Percentiles rank a stretch among this genome's conserved stretches.
Evolutionary conservation across 2,113 vertebrate species (phyloP).

Genomic region (Brachirus orientalis): DNA sequence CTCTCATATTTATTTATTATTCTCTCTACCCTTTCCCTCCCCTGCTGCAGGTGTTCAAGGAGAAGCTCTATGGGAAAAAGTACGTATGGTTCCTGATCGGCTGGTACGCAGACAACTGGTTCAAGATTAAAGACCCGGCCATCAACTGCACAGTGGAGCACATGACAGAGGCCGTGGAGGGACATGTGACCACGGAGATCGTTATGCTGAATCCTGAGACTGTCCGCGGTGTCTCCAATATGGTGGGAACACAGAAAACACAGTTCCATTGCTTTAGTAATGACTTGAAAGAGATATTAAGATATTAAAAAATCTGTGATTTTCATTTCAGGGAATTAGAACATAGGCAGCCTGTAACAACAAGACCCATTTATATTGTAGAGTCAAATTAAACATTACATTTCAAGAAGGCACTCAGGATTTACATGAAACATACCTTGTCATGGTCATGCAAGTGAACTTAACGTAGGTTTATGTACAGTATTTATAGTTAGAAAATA

Average conservation of each 20-base stretch:
- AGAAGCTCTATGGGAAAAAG: slow-evolving; percentile 96
- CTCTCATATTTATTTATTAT: slow-evolving; percentile 45
- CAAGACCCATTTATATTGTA: no score
- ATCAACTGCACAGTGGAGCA: slow-evolving; percentile 97
- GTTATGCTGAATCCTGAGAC: slow-evolving; percentile 97
- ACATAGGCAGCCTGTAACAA: no score
- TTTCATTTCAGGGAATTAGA: no score
- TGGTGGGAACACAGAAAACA: slow-evolving; percentile 78
- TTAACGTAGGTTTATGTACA: no score
- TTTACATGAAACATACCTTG: no score
- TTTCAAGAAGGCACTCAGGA: no score
- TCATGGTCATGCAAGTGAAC: no score
- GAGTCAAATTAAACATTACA: no score
- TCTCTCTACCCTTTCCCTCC: slow-evolving; percentile 5
- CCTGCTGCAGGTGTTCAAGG: slow-evolving; percentile 90
- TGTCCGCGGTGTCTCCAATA: slow-evolving; percentile 92
- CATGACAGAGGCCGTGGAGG: slow-evolving; percentile 95
- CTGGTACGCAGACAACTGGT: slow-evolving; percentile 98
- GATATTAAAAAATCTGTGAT: no score
- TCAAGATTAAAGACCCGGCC: slow-evolving; percentile 92
- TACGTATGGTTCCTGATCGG: slow-evolving; percentile 97
- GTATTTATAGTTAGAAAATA: no score
- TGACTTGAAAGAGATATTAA: no score
- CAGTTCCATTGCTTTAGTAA: no score
- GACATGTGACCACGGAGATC: slow-evolving; percentile 96